Evolutionary conservation across 2,113 vertebrate species (phyloP).

Genomic region (human): DNA sequence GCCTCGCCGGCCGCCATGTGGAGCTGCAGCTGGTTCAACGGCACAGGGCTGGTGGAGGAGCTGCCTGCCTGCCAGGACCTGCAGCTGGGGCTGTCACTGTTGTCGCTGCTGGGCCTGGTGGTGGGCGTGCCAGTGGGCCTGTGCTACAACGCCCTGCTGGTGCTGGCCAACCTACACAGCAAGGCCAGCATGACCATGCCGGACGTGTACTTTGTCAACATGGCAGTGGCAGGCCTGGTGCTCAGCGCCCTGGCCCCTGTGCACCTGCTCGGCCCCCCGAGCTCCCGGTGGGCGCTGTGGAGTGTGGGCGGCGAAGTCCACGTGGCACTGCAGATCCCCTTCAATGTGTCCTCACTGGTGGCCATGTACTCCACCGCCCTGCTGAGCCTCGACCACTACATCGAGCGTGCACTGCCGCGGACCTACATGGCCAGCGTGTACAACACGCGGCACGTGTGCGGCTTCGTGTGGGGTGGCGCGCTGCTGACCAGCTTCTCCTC

Average conservation of each 20-base stretch:
- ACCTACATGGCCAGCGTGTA: slow-evolving; percentile 98
- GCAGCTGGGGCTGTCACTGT: slow-evolving; percentile 90
- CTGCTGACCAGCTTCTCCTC: slow-evolving; percentile 98
- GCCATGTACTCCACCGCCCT: slow-evolving; percentile 96
- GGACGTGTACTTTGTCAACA: slow-evolving; percentile 98
- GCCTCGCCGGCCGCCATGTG: slow-evolving; percentile 88
- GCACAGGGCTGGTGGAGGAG: slow-evolving; percentile 86
- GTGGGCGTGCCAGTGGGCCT: slow-evolving; percentile 94
- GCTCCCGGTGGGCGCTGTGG: slow-evolving; percentile 93
- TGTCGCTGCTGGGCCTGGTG: slow-evolving; percentile 95
- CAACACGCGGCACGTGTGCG: slow-evolving; percentile 96
- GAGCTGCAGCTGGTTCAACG: slow-evolving; percentile 93
- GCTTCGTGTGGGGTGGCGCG: slow-evolving; percentile 97
- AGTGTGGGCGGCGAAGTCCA: slow-evolving; percentile 92
- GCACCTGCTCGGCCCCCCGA: slow-evolving; percentile 91
- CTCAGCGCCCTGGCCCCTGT: slow-evolving; percentile 92
- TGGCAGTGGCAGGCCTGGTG: slow-evolving; percentile 94
- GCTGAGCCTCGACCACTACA: slow-evolving; percentile 97
- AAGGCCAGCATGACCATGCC: slow-evolving; percentile 98
- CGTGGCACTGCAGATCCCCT: slow-evolving; percentile 95
- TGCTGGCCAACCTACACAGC: slow-evolving; percentile 95
- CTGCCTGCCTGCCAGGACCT: slow-evolving; percentile 93
- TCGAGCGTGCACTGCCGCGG: slow-evolving; percentile 94
- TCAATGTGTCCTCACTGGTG: slow-evolving; percentile 95
- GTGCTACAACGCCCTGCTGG: slow-evolving; percentile 93